Evolutionary conservation across 2,113 vertebrate species (phyloP), one percentile per base, ranked within the genome.

Genomic region (Tiliqua scincoides): DNA sequence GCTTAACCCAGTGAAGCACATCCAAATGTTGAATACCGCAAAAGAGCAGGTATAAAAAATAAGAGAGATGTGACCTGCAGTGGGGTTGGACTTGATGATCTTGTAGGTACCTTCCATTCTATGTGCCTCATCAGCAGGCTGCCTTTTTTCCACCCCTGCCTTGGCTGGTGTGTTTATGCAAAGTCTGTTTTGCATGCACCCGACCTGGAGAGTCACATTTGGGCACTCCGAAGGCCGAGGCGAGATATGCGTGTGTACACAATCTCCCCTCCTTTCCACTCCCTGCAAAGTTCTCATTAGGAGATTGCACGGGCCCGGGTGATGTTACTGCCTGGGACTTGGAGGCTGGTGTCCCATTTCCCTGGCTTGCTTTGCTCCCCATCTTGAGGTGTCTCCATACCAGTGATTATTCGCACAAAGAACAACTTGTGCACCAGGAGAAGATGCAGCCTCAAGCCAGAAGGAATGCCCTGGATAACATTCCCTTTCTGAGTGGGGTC

Each of bases 101-200:
- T 48, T 48, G 43, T 48, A 48, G 43, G 43, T 48, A 8, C 43
- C 43, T 48, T 48, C 43, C 4, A 48, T 48, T 48, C 43, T 48
- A 48, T 48, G 43, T 5, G 4, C 43, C 43, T 48, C 17, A 20
- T 14, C 17, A 30, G 52, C 12, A 0, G 8, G 14, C 40, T 11
- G 6, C 18, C 40, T 18, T 54, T 12, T 76, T 17, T 23, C 61
- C 54, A n/a, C 32, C 7, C 20, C n/a, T 3, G 9, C 27, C 18
- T 27, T 12, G 8, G 10, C 54, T 1, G 9, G 18, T 48, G 65
- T 23, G 1, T 6, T 27, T 73, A 37, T 80, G 77, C 85, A 86
- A 74, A 86, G n/a, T 23, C 11, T n/a, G 72, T 48, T 86, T 73
- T 80, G 85, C 78, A 57, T 65, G 48, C 5, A 18, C 32, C 12